Percentiles rank a stretch among this genome's conserved stretches.
Conservation (phyloP, 2,888 invertebrate species). For the Emmelina monodactyla region DNA sequence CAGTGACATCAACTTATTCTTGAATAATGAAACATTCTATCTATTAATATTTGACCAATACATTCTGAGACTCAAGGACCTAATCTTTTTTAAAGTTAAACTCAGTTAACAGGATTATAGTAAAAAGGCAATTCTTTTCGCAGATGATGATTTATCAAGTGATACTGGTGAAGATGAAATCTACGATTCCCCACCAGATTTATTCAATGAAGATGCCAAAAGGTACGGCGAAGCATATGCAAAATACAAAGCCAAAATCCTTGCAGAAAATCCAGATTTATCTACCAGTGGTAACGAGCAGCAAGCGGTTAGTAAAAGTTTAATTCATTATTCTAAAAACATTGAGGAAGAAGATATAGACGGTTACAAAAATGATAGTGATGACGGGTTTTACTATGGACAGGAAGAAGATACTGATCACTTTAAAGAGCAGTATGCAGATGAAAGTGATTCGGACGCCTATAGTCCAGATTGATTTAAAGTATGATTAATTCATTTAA, state of each 20-base stretch:
- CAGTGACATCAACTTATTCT: no score
- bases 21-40: no score
- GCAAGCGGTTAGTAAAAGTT: slow-evolving; percentile 7
- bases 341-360: slow-evolving; percentile 29
- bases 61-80: no score
- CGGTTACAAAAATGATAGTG: slow-evolving; percentile 43
- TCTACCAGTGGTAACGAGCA: slow-evolving; percentile 21
- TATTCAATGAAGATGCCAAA: slow-evolving; percentile 61
- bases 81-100: no score
- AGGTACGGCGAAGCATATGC: slow-evolving; percentile 73
- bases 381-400: slow-evolving; percentile 54
- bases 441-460: slow-evolving; percentile 27
- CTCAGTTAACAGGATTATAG: no score
- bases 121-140: no score
- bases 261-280: slow-evolving; percentile 27
- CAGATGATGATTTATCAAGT: slow-evolving; percentile 53
- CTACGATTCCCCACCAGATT: slow-evolving; percentile 35
- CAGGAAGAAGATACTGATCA: slow-evolving; percentile 44
- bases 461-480: slow-evolving; percentile 26
- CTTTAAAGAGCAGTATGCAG: slow-evolving; percentile 34
- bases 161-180: slow-evolving; percentile 53
- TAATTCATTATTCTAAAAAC: slow-evolving; percentile 30
- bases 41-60: no score
- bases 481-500: slow-evolving; percentile 1
- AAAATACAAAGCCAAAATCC: slow-evolving; percentile 67